phyloP scores from a whole-genome alignment of 2,113 vertebrate species.

The Paraplagusia blochii region DNA sequence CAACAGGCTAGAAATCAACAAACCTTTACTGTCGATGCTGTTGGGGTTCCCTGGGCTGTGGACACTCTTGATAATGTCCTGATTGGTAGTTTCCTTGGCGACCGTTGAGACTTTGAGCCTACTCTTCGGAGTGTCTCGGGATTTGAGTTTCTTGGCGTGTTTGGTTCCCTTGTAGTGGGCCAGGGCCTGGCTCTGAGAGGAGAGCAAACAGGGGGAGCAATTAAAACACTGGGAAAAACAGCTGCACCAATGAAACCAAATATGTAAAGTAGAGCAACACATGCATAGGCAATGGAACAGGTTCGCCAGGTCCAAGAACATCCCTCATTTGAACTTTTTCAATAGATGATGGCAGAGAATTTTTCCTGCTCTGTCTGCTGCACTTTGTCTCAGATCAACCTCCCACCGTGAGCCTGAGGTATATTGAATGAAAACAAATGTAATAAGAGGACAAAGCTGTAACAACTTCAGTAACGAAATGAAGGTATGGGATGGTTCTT shows the following conservation, averaged over 20 bases:
- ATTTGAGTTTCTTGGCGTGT: slow-evolving; percentile 99
- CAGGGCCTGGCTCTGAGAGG: slow-evolving; percentile 95
- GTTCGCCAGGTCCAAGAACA: slow-evolving; percentile 1
- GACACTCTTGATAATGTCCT: slow-evolving; percentile 86
- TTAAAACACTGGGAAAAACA: slow-evolving; percentile 66
- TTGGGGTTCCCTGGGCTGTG: slow-evolving; percentile 82
- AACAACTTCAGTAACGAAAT: no score
- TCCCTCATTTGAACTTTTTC: no score
- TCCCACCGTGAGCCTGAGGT: no score
- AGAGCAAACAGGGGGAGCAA: slow-evolving; percentile 85
- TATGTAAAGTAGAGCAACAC: slow-evolving; percentile 81
- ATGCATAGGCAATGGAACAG: slow-evolving; percentile 75
- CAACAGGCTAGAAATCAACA: slow-evolving; percentile 34
- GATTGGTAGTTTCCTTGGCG: slow-evolving; percentile 77
- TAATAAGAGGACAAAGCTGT: no score
- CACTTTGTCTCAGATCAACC: no score
- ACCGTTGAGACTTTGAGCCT: slow-evolving; percentile 86
- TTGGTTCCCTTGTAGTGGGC: slow-evolving; percentile 99
- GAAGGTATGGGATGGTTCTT: no score
- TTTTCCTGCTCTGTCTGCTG: no score
- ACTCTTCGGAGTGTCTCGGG: slow-evolving; percentile 91
- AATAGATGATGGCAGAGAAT: no score
- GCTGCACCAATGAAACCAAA: slow-evolving; percentile 70
- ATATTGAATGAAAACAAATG: no score
- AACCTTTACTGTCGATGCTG: slow-evolving; percentile 89